Evolutionary conservation across 2,888 invertebrate genomes (phyloP).

Genomic region (Phaedon cochleariae): DNA sequence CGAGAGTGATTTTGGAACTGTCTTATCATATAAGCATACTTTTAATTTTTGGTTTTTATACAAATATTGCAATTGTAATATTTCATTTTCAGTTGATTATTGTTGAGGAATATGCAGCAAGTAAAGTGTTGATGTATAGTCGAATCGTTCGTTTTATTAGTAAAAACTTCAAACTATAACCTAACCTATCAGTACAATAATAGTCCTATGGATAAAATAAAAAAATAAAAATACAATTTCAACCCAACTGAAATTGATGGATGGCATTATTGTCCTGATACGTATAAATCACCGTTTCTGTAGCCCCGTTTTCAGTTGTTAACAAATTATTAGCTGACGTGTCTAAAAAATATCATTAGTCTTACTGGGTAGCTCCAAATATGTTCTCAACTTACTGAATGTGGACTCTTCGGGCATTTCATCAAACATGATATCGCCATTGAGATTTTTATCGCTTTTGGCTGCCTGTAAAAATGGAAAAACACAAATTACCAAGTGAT

Average conservation of each 20-base stretch:
- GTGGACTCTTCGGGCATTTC: slow-evolving; percentile 63
- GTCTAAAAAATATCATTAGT: slow-evolving; percentile 51
- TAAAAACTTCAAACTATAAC: neutral
- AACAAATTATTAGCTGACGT: slow-evolving; percentile 58
- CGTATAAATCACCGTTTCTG: slow-evolving; percentile 65
- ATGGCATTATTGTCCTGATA: slow-evolving; percentile 61
- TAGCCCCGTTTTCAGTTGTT: slow-evolving; percentile 59
- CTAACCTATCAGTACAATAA: neutral
- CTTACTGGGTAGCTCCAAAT: slow-evolving; percentile 19
- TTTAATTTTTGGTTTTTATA: slow-evolving; percentile 17
- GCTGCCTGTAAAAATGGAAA: slow-evolving; percentile 61
- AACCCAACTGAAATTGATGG: slow-evolving; percentile 58
- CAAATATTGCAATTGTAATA: neutral
- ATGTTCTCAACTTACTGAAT: slow-evolving; percentile 58
- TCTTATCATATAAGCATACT: slow-evolving; percentile 13
- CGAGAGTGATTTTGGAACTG: slow-evolving; percentile 10
- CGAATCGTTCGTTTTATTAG: neutral
- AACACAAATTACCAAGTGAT: too few species aligned
- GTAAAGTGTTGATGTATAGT: slow-evolving; percentile 9
- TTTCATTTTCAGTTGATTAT: neutral
- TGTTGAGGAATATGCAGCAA: slow-evolving; percentile 6
- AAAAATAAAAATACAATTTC: slow-evolving; percentile 1
- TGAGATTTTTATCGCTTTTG: slow-evolving; percentile 65
- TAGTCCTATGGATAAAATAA: neutral
- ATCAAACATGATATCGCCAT: slow-evolving; percentile 62